Evolutionary conservation across 2,797 vertebrate genomes (phyloP).

Genomic region (Sebastes minor): DNA sequence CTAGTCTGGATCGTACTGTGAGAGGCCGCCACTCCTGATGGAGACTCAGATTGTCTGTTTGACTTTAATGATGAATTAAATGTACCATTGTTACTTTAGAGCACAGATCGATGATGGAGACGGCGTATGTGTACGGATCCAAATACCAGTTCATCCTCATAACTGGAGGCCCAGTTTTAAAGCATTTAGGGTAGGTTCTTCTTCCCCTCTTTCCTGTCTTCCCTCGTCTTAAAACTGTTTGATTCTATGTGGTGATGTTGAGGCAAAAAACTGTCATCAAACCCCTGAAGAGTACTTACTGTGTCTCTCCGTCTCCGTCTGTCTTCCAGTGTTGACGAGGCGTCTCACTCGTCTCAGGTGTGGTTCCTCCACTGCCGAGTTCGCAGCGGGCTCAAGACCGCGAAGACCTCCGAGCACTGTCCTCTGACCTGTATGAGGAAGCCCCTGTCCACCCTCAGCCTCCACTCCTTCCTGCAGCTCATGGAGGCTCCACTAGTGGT

Average conservation of each 20-base stretch:
- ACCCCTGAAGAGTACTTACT: not conserved
- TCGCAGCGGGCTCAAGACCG: not conserved
- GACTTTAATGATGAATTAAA: not conserved
- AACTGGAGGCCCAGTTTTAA: conserved; percentile 86
- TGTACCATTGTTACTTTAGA: conserved; percentile 65
- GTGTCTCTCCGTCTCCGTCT: not conserved
- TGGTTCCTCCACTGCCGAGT: conserved; percentile 90
- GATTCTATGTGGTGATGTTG: accelerated
- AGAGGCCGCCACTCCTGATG: not conserved
- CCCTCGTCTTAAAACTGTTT: too few relatives aligned
- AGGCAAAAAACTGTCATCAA: too few relatives aligned
- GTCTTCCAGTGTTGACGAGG: conserved; percentile 71
- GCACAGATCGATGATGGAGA: conserved; percentile 95
- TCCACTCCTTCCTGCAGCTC: conserved; percentile 91
- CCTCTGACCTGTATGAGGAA: conserved; percentile 84
- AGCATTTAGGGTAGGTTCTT: conserved; percentile 83
- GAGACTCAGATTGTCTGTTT: not conserved
- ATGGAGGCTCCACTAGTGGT: conserved; percentile 93
- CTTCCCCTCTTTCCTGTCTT: not conserved
- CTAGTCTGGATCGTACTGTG: not conserved
- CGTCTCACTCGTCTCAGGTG: conserved; percentile 77
- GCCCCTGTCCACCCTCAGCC: conserved; percentile 85
- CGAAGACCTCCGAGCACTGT: conserved; percentile 77
- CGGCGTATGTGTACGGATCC: conserved; percentile 91
- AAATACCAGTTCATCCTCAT: conserved; percentile 93